These are phyloP conservation scores for Auanema freiburgensis DNA, from an alignment of 2,888 invertebrate genomes.

Conservation along the genomic window DNA sequence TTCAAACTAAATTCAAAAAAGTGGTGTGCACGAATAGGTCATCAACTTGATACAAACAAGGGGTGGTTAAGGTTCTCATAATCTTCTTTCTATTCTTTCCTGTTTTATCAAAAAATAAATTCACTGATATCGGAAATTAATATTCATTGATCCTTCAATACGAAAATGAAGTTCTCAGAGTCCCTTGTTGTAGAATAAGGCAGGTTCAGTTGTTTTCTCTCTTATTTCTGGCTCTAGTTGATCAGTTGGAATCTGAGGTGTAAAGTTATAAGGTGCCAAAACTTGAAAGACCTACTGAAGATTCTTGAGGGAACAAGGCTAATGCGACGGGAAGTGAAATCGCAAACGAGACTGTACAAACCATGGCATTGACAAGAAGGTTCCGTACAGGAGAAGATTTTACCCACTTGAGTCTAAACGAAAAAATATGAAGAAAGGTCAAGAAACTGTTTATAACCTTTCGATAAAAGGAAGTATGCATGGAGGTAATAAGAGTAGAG, in stretches of 20 bases:
- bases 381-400: slow-evolving; percentile 64
- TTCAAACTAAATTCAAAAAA: too few species aligned
- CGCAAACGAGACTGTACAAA: slow-evolving; percentile 67
- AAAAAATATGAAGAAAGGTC: background rate
- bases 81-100: too few species aligned
- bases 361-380: slow-evolving; percentile 67
- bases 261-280: too few species aligned
- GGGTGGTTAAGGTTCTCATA: too few species aligned
- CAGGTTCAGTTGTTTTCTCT: slow-evolving; percentile 27
- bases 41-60: too few species aligned
- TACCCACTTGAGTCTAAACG: slow-evolving; percentile 63
- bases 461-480: slow-evolving; percentile 60
- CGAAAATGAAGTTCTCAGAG: too few species aligned
- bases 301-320: slow-evolving; percentile 68
- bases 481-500: slow-evolving; percentile 54
- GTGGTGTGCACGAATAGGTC: too few species aligned
- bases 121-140: too few species aligned
- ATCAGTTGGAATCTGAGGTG: slow-evolving; percentile 30
- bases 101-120: too few species aligned
- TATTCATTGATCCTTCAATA: too few species aligned
- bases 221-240: slow-evolving; percentile 35
- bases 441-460: slow-evolving; percentile 28
- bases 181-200: slow-evolving; percentile 49
- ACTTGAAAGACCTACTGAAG: slow-evolving; percentile 32
- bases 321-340: slow-evolving; percentile 68